Evolutionary conservation across 2,888 invertebrate species (phyloP), one percentile per base, ranked within the genome.

Genomic region (Philereme vetulata): DNA sequence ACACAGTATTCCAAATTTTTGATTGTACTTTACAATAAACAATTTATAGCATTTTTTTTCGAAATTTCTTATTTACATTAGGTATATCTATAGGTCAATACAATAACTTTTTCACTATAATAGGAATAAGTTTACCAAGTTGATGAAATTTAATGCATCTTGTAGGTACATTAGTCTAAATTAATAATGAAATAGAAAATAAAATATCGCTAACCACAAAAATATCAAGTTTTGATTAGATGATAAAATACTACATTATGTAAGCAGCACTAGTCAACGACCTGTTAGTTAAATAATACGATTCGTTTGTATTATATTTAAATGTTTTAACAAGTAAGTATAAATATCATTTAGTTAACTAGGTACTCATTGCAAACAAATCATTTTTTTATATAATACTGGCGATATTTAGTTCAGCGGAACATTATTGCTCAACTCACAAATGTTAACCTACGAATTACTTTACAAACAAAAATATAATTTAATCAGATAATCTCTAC

Each of bases 401-500:
- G 88, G 76, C 80, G 76, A 77, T 68, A 75, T 78, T 79, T 80
- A 81, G 70, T 81, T 80, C 75, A 80, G 72, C 82, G 77, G 80
- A 84, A 86, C 77, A 67, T 90, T 90, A 90, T 90, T 90, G 89
- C 88, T 89, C 76, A 62, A 71, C 82, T 83, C 76, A 78, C 74
- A 70, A 77, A 76, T 75, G 65, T 61, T 67, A 70, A 65, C 46
- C 62, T 67, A 67, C 52, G 52, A 74, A 64, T 69, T 65, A 53
- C 66, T 71, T 64, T 66, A 67, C 76, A 85, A 88, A 86, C 80
- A 88, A 88, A 86, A 88, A 88, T 89, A 87, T 78, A 74, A 80
- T 78, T 79, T 77, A 75, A 79, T 80, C 79, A 79, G 79, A 75
- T 81, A 80, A 75, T 78, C 74, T 81, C 81, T 80, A 84, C 76